Percentiles rank a stretch among this genome's conserved stretches.
phyloP scores from a whole-genome alignment of 2,113 vertebrate genomes.

The Alligator sinensis region DNA sequence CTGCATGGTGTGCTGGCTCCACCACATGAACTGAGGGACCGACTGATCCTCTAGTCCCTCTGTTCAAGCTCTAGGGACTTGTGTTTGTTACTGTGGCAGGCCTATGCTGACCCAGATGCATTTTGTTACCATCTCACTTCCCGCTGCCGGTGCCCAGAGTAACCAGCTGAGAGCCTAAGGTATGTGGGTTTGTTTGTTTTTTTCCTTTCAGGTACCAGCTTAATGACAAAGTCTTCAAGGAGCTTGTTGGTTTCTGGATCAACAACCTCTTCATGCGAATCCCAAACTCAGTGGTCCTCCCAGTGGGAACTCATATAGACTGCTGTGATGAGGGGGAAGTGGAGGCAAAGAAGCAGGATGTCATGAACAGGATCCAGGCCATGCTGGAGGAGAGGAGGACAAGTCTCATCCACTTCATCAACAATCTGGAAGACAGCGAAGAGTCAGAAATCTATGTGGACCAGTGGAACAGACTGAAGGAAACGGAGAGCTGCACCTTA shows the following conservation, averaged over 20 bases:
- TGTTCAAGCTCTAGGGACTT: not conserved
- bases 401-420: slow-evolving; percentile 57
- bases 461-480: slow-evolving; percentile 72
- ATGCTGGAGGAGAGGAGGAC: slow-evolving; percentile 64
- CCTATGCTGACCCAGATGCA: not conserved
- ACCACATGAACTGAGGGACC: no score
- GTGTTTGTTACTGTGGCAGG: not conserved
- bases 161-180: not conserved
- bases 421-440: slow-evolving; percentile 59
- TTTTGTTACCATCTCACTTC: no score
- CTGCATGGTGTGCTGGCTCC: no score
- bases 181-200: not conserved
- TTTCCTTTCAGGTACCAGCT: slow-evolving; percentile 68
- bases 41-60: not conserved
- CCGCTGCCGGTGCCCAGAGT: not conserved
- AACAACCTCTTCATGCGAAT: slow-evolving; percentile 78
- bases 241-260: slow-evolving; percentile 79
- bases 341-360: slow-evolving; percentile 63
- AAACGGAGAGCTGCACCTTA: slow-evolving; percentile 57
- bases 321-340: slow-evolving; percentile 69
- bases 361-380: slow-evolving; percentile 51
- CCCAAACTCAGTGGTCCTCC: slow-evolving; percentile 75
- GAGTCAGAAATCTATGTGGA: slow-evolving; percentile 60
- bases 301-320: slow-evolving; percentile 76
- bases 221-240: slow-evolving; percentile 59